Evolutionary conservation across 2,113 vertebrate species (phyloP).

Genomic region (Zapornia atra): DNA sequence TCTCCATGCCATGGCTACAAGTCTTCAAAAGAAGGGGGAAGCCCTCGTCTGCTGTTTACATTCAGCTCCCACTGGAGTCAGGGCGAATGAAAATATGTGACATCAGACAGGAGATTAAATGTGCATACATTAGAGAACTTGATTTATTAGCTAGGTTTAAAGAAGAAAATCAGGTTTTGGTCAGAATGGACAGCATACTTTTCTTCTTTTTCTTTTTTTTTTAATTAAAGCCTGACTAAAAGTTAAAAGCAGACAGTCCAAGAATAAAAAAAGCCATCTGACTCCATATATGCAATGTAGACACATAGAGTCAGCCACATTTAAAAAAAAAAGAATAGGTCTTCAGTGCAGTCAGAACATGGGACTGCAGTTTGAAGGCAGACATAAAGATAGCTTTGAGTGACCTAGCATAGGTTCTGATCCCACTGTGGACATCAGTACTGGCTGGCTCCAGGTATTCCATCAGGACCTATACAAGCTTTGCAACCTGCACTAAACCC

Average conservation of each 20-base stretch:
- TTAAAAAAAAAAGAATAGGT: neutral
- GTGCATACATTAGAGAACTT: neutral
- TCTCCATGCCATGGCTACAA: rapidly evolving
- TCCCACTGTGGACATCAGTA: neutral
- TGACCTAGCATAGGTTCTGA: rapidly evolving
- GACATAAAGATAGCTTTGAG: neutral
- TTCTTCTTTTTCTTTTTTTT: neutral
- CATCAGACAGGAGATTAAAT: neutral
- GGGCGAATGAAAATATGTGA: neutral
- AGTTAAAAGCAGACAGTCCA: neutral
- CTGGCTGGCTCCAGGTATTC: neutral
- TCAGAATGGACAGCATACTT: neutral
- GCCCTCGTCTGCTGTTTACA: neutral
- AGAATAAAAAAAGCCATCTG: neutral
- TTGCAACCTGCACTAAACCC: neutral
- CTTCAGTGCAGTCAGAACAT: neutral
- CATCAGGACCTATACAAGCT: neutral
- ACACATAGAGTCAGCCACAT: neutral
- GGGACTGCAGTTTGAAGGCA: neutral
- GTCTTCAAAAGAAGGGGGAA: neutral
- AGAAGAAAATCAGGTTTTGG: neutral
- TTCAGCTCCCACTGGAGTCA: neutral
- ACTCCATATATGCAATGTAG: neutral
- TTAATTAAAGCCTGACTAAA: neutral
- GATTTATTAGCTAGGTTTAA: neutral